Percentiles rank a stretch among this genome's conserved stretches.
Conservation (phyloP, 2,113 vertebrate species). For the Tetrao urogallus region DNA sequence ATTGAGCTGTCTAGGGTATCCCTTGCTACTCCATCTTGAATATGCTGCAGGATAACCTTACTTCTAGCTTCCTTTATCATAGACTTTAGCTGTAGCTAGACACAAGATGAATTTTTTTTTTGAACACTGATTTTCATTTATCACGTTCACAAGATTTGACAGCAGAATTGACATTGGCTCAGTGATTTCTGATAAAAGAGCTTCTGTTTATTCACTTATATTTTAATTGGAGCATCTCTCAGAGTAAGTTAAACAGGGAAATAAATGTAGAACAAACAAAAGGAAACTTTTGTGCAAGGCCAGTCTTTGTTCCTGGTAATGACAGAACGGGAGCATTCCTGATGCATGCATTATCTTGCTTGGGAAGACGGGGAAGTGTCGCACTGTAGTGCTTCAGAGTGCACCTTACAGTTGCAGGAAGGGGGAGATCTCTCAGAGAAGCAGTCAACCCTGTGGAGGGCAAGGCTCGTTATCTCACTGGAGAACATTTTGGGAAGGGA, state of each 20-base stretch:
- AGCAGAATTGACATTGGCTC: neutral
- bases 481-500: neutral
- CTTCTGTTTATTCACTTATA: neutral
- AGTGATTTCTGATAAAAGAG: neutral
- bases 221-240: neutral
- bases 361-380: neutral
- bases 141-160: neutral
- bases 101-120: neutral
- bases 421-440: neutral
- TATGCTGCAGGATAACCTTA: neutral
- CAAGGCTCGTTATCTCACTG: neutral
- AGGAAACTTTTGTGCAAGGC: neutral
- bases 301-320: neutral
- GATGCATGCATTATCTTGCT: neutral
- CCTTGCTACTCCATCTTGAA: neutral
- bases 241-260: neutral
- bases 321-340: neutral
- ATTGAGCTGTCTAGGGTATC: neutral
- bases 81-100: neutral
- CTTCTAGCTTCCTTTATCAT: neutral
- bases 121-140: neutral
- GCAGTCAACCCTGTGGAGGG: rapidly evolving
- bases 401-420: neutral
- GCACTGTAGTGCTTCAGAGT: neutral
- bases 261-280: neutral